Percentiles rank a stretch among this genome's conserved stretches.
Conservation (phyloP, 2,113 vertebrate genomes). For the Hyaena hyaena region DNA sequence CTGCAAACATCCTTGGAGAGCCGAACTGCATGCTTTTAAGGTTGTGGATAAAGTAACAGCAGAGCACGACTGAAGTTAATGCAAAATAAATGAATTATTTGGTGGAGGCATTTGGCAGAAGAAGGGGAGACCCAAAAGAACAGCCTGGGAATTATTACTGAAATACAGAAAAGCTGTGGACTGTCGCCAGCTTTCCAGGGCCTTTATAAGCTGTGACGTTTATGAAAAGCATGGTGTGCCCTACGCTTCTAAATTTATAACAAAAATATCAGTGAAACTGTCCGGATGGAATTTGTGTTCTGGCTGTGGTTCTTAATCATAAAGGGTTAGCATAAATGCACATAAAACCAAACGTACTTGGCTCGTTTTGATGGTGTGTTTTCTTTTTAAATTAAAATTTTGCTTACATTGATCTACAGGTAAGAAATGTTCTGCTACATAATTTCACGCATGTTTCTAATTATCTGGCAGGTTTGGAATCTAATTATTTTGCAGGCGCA, state of each 20-base stretch:
- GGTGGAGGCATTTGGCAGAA: slow-evolving; percentile 50
- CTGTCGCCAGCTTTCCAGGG: slow-evolving; percentile 71
- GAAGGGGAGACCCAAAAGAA: slow-evolving; percentile 26
- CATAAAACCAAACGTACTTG: background rate
- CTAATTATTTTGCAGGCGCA: background rate
- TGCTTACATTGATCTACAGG: background rate
- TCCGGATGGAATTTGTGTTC: slow-evolving; percentile 45
- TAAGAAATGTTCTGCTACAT: background rate
- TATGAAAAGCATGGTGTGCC: slow-evolving; percentile 62
- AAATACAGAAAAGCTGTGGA: slow-evolving; percentile 56
- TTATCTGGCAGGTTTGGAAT: background rate
- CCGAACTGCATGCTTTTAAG: slow-evolving; percentile 36
- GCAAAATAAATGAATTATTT: slow-evolving; percentile 69
- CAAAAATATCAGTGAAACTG: slow-evolving; percentile 45
- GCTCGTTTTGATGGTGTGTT: background rate
- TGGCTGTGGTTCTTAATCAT: background rate
- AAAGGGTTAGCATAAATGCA: slow-evolving; percentile 13
- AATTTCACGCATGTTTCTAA: background rate
- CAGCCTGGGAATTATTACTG: slow-evolving; percentile 57
- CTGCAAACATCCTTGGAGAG: background rate
- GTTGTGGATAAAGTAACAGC: background rate
- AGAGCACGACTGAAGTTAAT: slow-evolving; percentile 42
- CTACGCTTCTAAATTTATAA: slow-evolving; percentile 70
- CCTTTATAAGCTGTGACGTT: slow-evolving; percentile 68
- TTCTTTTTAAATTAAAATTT: background rate